phyloP scores from a whole-genome alignment of 2,888 invertebrate genomes.

The Entomobrya multifasciata region DNA sequence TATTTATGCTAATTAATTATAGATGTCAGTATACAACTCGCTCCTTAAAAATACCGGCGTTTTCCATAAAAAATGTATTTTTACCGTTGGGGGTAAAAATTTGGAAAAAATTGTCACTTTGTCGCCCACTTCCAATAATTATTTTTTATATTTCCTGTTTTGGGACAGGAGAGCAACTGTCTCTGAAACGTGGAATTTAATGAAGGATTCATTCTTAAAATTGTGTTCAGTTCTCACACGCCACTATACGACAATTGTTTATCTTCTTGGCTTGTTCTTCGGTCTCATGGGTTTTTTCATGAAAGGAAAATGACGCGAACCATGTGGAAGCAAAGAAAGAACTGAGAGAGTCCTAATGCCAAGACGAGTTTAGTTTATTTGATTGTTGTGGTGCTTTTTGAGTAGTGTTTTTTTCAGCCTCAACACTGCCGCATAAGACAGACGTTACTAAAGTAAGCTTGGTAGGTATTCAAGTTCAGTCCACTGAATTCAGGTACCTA shows the following conservation, averaged over 20 bases:
- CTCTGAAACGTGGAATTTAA: neutral
- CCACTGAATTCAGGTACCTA: too few species aligned
- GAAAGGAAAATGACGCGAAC: slow-evolving; percentile 54
- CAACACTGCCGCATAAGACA: neutral
- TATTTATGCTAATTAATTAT: too few species aligned
- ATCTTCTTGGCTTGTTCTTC: neutral
- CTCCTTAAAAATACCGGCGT: too few species aligned
- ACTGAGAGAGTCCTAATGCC: slow-evolving; percentile 36
- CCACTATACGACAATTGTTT: neutral
- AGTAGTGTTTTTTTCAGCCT: neutral
- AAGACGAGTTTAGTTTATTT: neutral
- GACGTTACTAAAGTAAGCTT: neutral
- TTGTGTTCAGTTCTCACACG: neutral
- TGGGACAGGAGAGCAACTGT: too few species aligned
- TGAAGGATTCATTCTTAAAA: neutral
- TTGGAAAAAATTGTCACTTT: too few species aligned
- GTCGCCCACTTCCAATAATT: too few species aligned
- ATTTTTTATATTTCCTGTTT: too few species aligned
- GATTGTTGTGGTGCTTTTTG: neutral
- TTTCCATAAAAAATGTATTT: too few species aligned
- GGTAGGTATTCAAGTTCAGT: too few species aligned
- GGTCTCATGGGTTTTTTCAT: slow-evolving; percentile 6
- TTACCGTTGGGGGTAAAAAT: too few species aligned
- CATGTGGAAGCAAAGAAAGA: slow-evolving; percentile 66
- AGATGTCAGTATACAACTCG: too few species aligned